Evolutionary conservation across 2,888 invertebrate genomes (phyloP), one percentile per base, ranked within the genome.

Genomic region (Homarus gammarus): DNA sequence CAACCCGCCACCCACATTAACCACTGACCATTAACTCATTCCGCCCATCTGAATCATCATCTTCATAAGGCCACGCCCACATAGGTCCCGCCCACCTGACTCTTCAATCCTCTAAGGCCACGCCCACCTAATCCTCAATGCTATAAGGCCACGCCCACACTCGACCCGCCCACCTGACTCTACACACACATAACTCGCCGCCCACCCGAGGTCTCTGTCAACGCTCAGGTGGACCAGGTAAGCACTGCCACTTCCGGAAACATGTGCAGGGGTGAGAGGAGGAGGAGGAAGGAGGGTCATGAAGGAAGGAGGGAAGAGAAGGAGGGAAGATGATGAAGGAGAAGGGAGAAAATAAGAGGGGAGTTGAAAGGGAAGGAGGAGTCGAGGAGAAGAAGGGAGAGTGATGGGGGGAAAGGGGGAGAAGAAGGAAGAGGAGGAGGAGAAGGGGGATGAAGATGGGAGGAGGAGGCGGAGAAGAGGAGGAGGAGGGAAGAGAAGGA

Each of bases 181-280:
- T 10, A 2, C 64, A 64, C 22, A n/a, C 18, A 1, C 56, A 18
- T 12, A 44, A 44, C 12, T 44, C 44, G 44, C 44, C 56, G 56
- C 56, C 56, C 56, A 56, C 56, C 56, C 3, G 15, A 56, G 22
- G 56, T 56, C 56, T 18, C 56, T 18, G 56, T 8, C 18, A 56
- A 78, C 78, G 78, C 78, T 78, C 51, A 78, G 38, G 33, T 36
- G 56, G 56, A 36, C 51, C n/a, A 38, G 51, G 49, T 78, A 78
- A 78, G 38, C 78, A 51, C 56, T 51, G 78, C n/a, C 51, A 51
- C 78, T 78, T 78, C 78, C 78, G 78, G 78, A 78, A 2, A 78
- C 78, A 56, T 31, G 33, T 78, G 8, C 33, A 27, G 12, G 33
- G 18, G 31, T 31, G 33, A 78, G 51, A 8, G 78, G 78, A 51